Evolutionary conservation across 1,140 invertebrate species (phyloP).

Genomic region (Antheraea pernyi): DNA sequence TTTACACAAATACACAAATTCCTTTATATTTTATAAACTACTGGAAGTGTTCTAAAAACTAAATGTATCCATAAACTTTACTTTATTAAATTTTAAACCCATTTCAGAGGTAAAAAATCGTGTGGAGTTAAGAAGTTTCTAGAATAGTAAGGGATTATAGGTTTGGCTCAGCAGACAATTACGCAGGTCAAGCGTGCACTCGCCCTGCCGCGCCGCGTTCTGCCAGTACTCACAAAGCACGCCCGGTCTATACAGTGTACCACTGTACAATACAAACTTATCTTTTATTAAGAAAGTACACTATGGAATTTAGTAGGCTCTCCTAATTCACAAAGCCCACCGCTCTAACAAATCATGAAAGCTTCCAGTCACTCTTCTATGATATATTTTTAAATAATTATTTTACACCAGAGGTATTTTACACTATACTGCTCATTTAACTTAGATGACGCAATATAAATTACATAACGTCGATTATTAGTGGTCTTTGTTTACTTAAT

Average conservation of each 20-base stretch:
- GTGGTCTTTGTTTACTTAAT: too few species aligned
- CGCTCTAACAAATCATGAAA: neutral
- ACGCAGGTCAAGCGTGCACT: constrained; percentile 48
- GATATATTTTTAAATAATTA: too few species aligned
- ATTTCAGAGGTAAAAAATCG: constrained; percentile 16
- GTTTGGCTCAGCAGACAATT: constrained; percentile 41
- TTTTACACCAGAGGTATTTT: too few species aligned
- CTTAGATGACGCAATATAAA: too few species aligned
- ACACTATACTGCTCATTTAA: too few species aligned
- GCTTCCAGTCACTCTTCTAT: neutral
- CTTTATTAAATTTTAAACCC: too few species aligned
- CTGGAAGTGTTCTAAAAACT: too few species aligned
- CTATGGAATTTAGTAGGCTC: neutral
- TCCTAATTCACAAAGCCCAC: neutral
- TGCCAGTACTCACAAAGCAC: constrained; percentile 30
- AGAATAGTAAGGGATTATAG: constrained; percentile 38
- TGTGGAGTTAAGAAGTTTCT: constrained; percentile 27
- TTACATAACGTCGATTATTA: too few species aligned
- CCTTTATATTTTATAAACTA: too few species aligned
- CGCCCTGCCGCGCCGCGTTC: constrained; percentile 9
- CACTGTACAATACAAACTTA: constrained; percentile 20
- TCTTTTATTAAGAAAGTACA: neutral
- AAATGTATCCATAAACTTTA: too few species aligned
- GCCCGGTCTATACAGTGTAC: constrained; percentile 17
- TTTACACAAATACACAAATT: too few species aligned